A percentile compares a stretch with the other conserved stretches of the same genome.
These are phyloP conservation scores for Meriones unguiculatus DNA, from an alignment of 2,113 vertebrate species.

Conservation along the genomic window DNA sequence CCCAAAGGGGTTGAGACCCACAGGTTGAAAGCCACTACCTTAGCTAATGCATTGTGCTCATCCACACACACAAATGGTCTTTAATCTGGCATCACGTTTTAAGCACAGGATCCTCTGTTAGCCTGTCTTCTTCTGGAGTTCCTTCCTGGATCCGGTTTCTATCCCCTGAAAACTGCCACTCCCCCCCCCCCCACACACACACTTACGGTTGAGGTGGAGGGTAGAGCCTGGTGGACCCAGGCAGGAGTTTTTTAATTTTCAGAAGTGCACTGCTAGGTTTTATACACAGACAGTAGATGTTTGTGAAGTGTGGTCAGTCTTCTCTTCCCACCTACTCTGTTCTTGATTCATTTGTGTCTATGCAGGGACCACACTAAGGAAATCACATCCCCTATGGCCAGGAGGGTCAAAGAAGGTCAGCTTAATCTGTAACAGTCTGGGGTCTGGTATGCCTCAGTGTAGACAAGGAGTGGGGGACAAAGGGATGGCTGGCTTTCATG, in stretches of 20 bases:
- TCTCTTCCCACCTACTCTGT: neutral
- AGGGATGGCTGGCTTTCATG: neutral
- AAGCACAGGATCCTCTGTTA: constrained; percentile 36
- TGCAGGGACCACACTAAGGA: neutral
- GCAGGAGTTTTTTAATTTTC: neutral
- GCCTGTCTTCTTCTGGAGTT: neutral
- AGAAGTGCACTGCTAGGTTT: neutral
- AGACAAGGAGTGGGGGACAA: neutral
- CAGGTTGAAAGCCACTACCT: neutral
- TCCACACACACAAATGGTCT: neutral
- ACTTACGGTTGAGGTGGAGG: neutral
- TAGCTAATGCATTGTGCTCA: neutral
- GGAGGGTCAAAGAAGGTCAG: neutral
- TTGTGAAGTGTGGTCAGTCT: neutral
- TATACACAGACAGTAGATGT: neutral
- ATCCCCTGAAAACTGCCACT: neutral
- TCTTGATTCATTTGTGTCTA: constrained; percentile 26
- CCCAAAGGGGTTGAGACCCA: neutral
- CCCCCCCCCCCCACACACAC: neutral
- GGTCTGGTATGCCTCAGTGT: neutral
- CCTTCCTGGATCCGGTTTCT: neutral
- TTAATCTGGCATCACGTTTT: neutral
- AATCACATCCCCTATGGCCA: neutral
- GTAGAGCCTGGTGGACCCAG: neutral
- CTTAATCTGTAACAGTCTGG: neutral